phyloP scores from a whole-genome alignment of 1,140 invertebrate genomes.

The Pectinophora gossypiella region DNA sequence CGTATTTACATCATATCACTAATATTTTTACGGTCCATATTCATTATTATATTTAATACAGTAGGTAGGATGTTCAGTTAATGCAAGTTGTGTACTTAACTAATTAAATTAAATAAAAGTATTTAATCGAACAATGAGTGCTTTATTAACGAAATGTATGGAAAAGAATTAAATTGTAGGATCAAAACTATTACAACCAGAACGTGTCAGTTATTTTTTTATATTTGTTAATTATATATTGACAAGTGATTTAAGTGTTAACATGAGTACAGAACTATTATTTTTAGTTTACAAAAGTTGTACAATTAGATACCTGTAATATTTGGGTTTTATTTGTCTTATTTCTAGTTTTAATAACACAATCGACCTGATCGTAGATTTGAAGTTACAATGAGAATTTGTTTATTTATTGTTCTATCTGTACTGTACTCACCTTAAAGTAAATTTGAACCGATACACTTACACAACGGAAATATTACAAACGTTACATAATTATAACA shows the following conservation, averaged over 20 bases:
- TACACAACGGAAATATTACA: not conserved
- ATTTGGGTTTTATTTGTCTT: too few species aligned
- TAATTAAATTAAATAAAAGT: slow-evolving; percentile 26
- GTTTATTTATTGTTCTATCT: not conserved
- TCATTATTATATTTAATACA: too few species aligned
- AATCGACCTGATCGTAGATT: too few species aligned
- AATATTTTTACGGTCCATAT: too few species aligned
- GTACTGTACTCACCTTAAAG: slow-evolving; percentile 36
- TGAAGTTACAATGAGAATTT: not conserved
- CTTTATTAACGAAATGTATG: slow-evolving; percentile 74
- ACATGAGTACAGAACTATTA: slow-evolving; percentile 42
- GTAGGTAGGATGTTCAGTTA: too few species aligned
- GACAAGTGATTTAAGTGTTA: slow-evolving; percentile 9
- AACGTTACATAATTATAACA: slow-evolving; percentile 14
- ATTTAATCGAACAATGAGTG: slow-evolving; percentile 66
- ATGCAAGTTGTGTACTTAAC: not conserved
- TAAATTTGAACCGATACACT: slow-evolving; percentile 1
- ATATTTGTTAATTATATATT: too few species aligned
- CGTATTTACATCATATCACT: too few species aligned
- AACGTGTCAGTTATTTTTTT: slow-evolving; percentile 48
- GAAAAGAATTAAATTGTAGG: slow-evolving; percentile 66
- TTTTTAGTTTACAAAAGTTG: not conserved
- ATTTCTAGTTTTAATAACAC: too few species aligned
- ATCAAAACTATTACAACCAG: slow-evolving; percentile 63
- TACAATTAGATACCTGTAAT: not conserved